Conservation (phyloP, 2,888 invertebrate species). For the Lasiommata megera region DNA sequence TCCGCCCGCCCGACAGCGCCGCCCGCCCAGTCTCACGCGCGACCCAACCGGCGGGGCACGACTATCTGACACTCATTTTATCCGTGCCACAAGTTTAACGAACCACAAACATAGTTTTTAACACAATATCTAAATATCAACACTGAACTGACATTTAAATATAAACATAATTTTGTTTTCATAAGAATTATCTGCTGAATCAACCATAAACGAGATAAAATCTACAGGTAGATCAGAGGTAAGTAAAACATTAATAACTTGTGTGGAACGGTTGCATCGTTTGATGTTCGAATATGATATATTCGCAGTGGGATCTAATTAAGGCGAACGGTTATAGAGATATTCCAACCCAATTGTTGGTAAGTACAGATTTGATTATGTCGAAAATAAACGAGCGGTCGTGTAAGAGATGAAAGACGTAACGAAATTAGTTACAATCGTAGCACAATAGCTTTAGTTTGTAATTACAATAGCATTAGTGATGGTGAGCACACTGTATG, state of each 20-base stretch:
- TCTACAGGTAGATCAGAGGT: slow-evolving; percentile 10
- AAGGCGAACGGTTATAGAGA: background rate
- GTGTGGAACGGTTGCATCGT: background rate
- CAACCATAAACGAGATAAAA: background rate
- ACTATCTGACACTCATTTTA: slow-evolving; percentile 17
- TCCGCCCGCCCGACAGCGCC: slow-evolving; percentile 46
- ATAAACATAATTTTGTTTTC: background rate
- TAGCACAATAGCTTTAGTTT: slow-evolving; percentile 30
- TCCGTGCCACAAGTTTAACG: slow-evolving; percentile 21
- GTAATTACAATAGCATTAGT: slow-evolving; percentile 29
- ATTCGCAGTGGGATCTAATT: background rate
- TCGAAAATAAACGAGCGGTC: slow-evolving; percentile 26
- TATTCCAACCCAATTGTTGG: slow-evolving; percentile 12
- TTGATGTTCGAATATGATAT: slow-evolving; percentile 4
- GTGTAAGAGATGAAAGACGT: slow-evolving; percentile 26
- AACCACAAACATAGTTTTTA: slow-evolving; percentile 8
- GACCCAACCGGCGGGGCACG: slow-evolving; percentile 34
- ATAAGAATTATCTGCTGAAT: background rate
- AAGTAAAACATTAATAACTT: slow-evolving; percentile 15
- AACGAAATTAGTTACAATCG: slow-evolving; percentile 30
- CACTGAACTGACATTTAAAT: background rate
- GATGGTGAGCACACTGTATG: slow-evolving; percentile 28
- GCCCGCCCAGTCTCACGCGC: slow-evolving; percentile 66
- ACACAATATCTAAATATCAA: background rate
- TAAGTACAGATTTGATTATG: slow-evolving; percentile 7